Evolutionary conservation across 2,113 vertebrate genomes (phyloP).

Genomic region (Ceyx melanurus): DNA sequence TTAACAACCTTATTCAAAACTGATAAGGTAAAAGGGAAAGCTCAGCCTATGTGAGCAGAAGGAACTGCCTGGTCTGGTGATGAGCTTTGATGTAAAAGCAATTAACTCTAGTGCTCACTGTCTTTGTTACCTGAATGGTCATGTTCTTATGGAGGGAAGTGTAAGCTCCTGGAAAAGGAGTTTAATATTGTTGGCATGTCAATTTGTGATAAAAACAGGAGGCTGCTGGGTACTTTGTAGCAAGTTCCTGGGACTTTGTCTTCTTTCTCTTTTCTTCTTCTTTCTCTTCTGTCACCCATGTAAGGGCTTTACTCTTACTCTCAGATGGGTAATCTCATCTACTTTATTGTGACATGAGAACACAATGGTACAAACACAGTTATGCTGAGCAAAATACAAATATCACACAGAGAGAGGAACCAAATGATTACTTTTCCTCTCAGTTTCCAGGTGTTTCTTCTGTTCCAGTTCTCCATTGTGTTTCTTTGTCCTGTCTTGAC

Average conservation of each 20-base stretch:
- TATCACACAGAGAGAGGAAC: not conserved
- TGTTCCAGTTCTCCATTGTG: not conserved
- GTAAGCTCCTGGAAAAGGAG: not conserved
- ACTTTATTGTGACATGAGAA: not conserved
- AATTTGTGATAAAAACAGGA: not conserved
- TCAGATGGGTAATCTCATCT: not conserved
- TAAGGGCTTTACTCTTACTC: not conserved
- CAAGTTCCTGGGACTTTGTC: not conserved
- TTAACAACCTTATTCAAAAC: not conserved
- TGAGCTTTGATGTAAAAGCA: not conserved
- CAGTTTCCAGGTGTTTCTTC: not conserved
- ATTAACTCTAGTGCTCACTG: not conserved
- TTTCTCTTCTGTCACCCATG: not conserved
- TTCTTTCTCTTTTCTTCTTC: too few relatives aligned
- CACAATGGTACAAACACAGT: not conserved
- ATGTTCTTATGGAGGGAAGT: not conserved
- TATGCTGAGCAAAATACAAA: not conserved
- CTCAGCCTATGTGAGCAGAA: not conserved
- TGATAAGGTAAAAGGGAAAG: not conserved
- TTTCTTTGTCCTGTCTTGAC: slow-evolving; percentile 10
- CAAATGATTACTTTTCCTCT: not conserved
- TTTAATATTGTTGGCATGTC: not conserved
- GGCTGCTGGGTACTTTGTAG: not conserved
- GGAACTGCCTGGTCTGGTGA: not conserved
- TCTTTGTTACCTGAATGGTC: not conserved